Base-by-base conservation (phyloP, 2,797 vertebrate species). In the Myiotriccus ornatus region DNA sequence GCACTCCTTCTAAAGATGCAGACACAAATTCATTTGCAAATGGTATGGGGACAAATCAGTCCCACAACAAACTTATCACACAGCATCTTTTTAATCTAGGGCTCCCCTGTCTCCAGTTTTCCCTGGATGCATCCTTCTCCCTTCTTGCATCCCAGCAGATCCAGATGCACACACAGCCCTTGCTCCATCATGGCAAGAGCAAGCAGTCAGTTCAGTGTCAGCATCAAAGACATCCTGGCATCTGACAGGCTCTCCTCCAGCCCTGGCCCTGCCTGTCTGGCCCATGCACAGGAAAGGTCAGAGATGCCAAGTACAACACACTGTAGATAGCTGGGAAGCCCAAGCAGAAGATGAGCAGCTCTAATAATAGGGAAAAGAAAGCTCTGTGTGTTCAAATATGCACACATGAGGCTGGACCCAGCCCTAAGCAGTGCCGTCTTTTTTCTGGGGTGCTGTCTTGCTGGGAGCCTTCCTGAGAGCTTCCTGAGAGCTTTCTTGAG, bases 121-220 rank as follows among this genome's bases (percentile, higher is more conserved):
- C 10, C 44, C 12, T 4, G 5, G 21, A 6, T 6, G 7, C 35
- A 23, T n/a, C 22, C 17, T 65, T 73, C 30, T 73, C 35, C 21
- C 27, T 39, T 14, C 27, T 20, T 76, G 22, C 12, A 1, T 68
- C 30, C 20, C 43, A 67, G 70, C 27, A 73, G 53, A 47, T 47
- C 17, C 23, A 2, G 0, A 59, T 13, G 17, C 28, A 28, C 21
- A 17, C 5, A 2, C 35, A 37, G 53, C 1, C 0, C 34, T 65
- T 14, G 5, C 12, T 22, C 39, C 9, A 8, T 39, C 16, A 1
- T 3, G 7, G 14, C 6, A 5, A 47, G 27, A 55, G 18, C 1
- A 1, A 5, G 15, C 17, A 34, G 41, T 23, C 2, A 1, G 35
- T 63, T 76, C 75, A 63, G 20, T 11, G 47, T 3, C 4, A 37